Percentiles rank a stretch among this genome's conserved stretches.
Evolutionary conservation across 2,113 vertebrate genomes (phyloP).

Genomic region (Rana temporaria): DNA sequence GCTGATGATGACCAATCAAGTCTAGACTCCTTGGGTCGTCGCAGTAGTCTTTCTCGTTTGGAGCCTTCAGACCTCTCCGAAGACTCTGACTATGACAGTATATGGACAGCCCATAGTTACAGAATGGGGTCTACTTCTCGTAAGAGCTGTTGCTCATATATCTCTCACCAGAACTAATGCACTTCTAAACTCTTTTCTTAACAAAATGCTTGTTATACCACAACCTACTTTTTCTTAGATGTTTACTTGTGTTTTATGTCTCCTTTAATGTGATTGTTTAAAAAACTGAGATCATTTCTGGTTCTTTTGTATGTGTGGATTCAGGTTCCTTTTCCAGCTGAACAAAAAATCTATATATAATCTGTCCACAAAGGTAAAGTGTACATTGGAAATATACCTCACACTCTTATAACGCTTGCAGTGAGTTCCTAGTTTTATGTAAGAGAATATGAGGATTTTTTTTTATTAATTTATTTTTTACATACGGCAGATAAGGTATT

Average conservation of each 20-base stretch:
- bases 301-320: conserved; percentile 70
- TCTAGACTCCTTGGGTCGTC: conserved; percentile 92
- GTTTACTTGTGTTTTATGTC: conserved; percentile 88
- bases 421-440: conserved; percentile 62
- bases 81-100: conserved; percentile 99
- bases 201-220: conserved; percentile 84
- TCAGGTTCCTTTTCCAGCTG: conserved; percentile 67
- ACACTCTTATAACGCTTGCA: conserved; percentile 60
- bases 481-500: conserved; percentile 64
- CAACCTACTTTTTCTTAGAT: conserved; percentile 84
- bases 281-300: conserved; percentile 75
- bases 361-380: conserved; percentile 55
- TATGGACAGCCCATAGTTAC: conserved; percentile 99
- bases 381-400: conserved; percentile 60
- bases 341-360: neutral
- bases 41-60: conserved; percentile 95
- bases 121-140: conserved; percentile 96
- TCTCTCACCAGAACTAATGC: conserved; percentile 99
- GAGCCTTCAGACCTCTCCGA: conserved; percentile 97
- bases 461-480: conserved; percentile 25
- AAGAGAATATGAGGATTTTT: conserved; percentile 19
- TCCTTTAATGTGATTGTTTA: conserved; percentile 80
- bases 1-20: conserved; percentile 95
- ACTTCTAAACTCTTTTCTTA: conserved; percentile 83
- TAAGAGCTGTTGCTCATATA: conserved; percentile 98